Base-by-base conservation (phyloP, 2,113 vertebrate genomes). In the Gobiocypris rarus region DNA sequence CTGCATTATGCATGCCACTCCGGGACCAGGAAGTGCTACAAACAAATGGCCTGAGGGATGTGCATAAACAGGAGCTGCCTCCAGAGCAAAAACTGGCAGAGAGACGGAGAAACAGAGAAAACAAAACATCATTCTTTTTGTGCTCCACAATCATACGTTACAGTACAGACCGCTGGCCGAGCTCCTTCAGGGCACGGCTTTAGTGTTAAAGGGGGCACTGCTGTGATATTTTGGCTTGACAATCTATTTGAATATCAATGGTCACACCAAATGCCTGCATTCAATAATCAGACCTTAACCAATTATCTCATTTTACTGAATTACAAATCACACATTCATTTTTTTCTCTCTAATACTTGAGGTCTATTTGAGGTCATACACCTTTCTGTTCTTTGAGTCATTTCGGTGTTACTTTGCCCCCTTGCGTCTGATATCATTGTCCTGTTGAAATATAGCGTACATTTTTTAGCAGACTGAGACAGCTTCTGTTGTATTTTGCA, bases 1-100 rank as follows among this genome's bases (percentile, higher is more conserved):
- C 87, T 94, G 92, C 93, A 94, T 95, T 93, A 95, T 95, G 93
- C 92, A 95, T 94, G 92, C 90, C 90, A 91, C 93, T 93, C 91
- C 89, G 92, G 92, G 93, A 92, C 91, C 92, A 92, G 90, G 91
- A 94, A 93, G 90, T 91, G 93, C 92, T 87, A 93, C 94, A 94
- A 95, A 94, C 94, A 95, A 93, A 94, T 93, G 93, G 92, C 94
- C 92, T 89, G 88, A 89, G 92, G 93, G 91, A 91, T 90, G 87
- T 85, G 89, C 90, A 88, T 94, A 94, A 93, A 94, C 93, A 92
- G 91, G 88, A 87, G 48, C 76, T 83, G 87, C 90, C 89, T 86
- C 89, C 74, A 89, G 89, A 87, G 61, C 83, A 59, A 50, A 84
- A 89, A 86, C 83, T 87, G 86, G 87, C 67, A 83, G 59, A 56